Evolutionary conservation across 2,113 vertebrate species (phyloP), one percentile per base, ranked within the genome.

Genomic region (Nicator chloris): DNA sequence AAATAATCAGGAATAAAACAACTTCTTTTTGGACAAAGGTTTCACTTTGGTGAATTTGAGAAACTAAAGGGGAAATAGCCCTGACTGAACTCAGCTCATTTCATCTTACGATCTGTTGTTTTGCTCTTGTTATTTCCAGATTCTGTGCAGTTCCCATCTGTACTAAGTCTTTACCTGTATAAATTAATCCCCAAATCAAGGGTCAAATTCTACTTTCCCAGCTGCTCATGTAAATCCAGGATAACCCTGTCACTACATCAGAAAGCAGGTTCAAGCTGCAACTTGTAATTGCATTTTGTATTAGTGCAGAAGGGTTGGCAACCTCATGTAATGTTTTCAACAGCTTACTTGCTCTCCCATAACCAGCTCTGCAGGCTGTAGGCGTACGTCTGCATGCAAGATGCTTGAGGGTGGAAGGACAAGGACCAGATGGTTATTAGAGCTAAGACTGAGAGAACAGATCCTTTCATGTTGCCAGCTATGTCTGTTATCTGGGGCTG

Each of bases 401-500:
- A 80, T 85, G 72, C 77, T 81, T 73, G 56, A 82, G 42, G 20
- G 53, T 81, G 61, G 84, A 90, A 86, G 85, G 88, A 72, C 86
- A 70, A 87, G 78, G 82, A 70, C 86, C 91, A 82, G 88, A 93
- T 96, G 93, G 73, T 70, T 72, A 59, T 75, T 88, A 33, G 91
- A 89, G 24, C 49, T 30, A 13, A 51, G 40, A 44, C 39, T 75
- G 77, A 64, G 53, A 77, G 26, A 91, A 65, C 59, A 61, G 91
- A 70, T 57, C 28, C 17, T 76, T 76, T 73, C 44, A 30, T 57
- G 26, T 60, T 87, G 63, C 20, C 39, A n/a, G 50, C 44, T 53
- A 22, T 56, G 49, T 85, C 51, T 93, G 7, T 64, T 95, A 37
- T 86, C 50, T 80, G 50, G 5, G 10, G 54, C 77, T 81, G 24